These are phyloP conservation scores for Crambe crambe DNA, from an alignment of 37 sponge, comb jelly and placozoan species.

Conservation along the genomic window DNA sequence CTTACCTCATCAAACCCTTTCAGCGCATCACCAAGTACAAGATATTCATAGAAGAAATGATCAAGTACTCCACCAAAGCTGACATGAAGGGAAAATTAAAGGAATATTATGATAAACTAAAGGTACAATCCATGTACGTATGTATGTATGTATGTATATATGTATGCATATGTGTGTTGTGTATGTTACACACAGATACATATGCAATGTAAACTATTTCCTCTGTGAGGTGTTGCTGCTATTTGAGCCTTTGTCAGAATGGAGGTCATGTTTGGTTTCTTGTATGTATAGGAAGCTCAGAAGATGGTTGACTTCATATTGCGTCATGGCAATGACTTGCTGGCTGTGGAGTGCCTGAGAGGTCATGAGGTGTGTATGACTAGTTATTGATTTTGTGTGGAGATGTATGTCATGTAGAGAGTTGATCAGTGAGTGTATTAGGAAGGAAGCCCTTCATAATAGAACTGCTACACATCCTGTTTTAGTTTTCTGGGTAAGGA, in stretches of 20 bases:
- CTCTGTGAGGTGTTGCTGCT: too few species aligned
- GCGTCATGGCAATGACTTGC: conserved; percentile 90
- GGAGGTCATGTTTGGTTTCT: too few species aligned
- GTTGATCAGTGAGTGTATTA: too few species aligned
- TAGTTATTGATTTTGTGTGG: background rate
- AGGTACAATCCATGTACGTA: conserved; percentile 17
- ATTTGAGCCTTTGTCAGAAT: too few species aligned
- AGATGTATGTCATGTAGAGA: background rate
- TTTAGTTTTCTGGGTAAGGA: too few species aligned
- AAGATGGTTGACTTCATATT: conserved; percentile 77
- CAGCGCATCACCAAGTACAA: conserved; percentile 77
- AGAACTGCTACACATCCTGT: too few species aligned
- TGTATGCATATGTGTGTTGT: too few species aligned
- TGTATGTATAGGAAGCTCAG: conserved; percentile 68
- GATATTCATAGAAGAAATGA: conserved; percentile 73
- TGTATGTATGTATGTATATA: background rate
- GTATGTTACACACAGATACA: too few species aligned
- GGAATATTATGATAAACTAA: conserved; percentile 59
- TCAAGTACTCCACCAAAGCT: conserved; percentile 46
- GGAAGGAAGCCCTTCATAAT: too few species aligned
- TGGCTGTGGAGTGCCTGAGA: conserved; percentile 76
- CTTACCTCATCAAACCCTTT: conserved; percentile 76
- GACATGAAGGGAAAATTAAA: conserved; percentile 50
- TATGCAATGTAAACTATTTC: too few species aligned
- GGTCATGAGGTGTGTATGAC: conserved; percentile 59